Conservation (phyloP, 2,888 invertebrate species). For the Agrochola circellaris region DNA sequence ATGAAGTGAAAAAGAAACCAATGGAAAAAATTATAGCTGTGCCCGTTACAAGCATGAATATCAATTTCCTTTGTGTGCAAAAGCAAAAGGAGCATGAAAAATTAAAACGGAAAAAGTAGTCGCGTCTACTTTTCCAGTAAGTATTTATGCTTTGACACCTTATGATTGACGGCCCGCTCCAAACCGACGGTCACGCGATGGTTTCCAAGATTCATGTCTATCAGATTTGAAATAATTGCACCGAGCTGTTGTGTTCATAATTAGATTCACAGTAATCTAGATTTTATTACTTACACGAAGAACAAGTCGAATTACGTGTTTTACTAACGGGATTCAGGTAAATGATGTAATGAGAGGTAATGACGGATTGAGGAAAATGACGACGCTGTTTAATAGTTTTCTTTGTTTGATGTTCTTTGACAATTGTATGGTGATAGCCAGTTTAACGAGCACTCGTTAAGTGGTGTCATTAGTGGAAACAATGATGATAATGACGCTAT, state of each 20-base stretch:
- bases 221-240: constrained; percentile 73
- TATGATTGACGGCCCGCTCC: constrained; percentile 67
- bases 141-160: constrained; percentile 59
- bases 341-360: constrained; percentile 50
- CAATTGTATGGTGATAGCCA: constrained; percentile 50
- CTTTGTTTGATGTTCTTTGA: constrained; percentile 57
- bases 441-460: constrained; percentile 58
- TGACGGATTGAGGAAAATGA: constrained; percentile 56
- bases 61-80: constrained; percentile 41
- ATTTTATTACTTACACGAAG: constrained; percentile 64
- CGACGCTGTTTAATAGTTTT: constrained; percentile 30
- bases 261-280: constrained; percentile 70
- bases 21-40: constrained; percentile 10
- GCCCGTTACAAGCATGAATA: constrained; percentile 26
- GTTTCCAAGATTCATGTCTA: constrained; percentile 69
- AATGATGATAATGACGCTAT: constrained; percentile 51
- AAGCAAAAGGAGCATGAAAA: constrained; percentile 48
- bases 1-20: constrained; percentile 11
- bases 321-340: constrained; percentile 56
- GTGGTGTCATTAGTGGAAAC: constrained; percentile 53
- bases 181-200: constrained; percentile 71
- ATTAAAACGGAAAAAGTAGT: constrained; percentile 39
- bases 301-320: constrained; percentile 54
- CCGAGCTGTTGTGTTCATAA: constrained; percentile 63
- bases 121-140: constrained; percentile 47